phyloP scores from a whole-genome alignment of 2,888 invertebrate species.

The Eilema sororculum region DNA sequence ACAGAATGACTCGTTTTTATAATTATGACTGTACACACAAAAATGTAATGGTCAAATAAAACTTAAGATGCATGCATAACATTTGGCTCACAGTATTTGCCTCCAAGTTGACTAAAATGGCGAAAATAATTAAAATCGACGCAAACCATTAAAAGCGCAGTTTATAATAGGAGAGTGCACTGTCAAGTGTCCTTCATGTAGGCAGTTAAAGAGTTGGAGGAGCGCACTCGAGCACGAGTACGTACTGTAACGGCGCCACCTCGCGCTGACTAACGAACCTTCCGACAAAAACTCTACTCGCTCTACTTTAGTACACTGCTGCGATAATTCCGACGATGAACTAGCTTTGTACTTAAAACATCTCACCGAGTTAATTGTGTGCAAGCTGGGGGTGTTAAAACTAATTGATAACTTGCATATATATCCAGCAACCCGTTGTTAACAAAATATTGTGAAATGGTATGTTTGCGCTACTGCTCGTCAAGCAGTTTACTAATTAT shows the following conservation, averaged over 20 bases:
- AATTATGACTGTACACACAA: slow-evolving; percentile 5
- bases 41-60: not conserved
- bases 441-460: slow-evolving; percentile 22
- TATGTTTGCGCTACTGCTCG: too few species aligned
- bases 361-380: slow-evolving; percentile 61
- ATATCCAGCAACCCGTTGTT: slow-evolving; percentile 27
- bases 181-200: slow-evolving; percentile 84
- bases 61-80: not conserved
- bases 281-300: slow-evolving; percentile 76
- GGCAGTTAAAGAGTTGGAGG: slow-evolving; percentile 87
- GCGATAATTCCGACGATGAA: slow-evolving; percentile 52
- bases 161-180: slow-evolving; percentile 86
- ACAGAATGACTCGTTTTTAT: slow-evolving; percentile 13
- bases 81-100: slow-evolving; percentile 19
- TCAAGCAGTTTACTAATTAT: not conserved
- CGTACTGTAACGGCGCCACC: slow-evolving; percentile 82
- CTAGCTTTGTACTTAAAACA: slow-evolving; percentile 63
- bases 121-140: slow-evolving; percentile 83
- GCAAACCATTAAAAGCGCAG: slow-evolving; percentile 86
- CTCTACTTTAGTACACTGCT: slow-evolving; percentile 56
- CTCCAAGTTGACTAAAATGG: slow-evolving; percentile 68
- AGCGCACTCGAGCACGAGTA: slow-evolving; percentile 82
- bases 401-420: slow-evolving; percentile 43
- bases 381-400: slow-evolving; percentile 46
- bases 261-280: slow-evolving; percentile 82